Evolutionary conservation across 1,140 invertebrate species (phyloP).

Genomic region (Doryteuthis pealeii): DNA sequence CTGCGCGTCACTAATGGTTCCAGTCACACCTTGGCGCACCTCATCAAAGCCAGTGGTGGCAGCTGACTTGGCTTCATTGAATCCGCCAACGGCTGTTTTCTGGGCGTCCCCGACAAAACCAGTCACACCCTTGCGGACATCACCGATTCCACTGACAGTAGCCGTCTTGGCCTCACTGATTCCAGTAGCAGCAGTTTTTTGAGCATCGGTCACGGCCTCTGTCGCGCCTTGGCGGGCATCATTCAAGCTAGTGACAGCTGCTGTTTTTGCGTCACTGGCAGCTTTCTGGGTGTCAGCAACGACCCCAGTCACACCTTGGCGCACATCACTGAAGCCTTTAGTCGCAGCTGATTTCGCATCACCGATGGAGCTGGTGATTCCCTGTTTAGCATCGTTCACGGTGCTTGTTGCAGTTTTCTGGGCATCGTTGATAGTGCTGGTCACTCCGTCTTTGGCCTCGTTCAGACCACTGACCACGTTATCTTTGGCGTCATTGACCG

Average conservation of each 20-base stretch:
- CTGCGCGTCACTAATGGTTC: not conserved
- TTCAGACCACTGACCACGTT: not conserved
- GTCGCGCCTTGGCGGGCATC: not conserved
- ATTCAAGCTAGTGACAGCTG: not conserved
- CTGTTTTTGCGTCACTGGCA: not conserved
- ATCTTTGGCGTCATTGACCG: not conserved
- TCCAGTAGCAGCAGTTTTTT: not conserved
- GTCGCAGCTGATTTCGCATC: not conserved
- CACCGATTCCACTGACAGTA: not conserved
- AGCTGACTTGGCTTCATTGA: not conserved
- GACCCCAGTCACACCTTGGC: not conserved
- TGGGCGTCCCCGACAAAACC: not conserved
- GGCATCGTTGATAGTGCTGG: not conserved
- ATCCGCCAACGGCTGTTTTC: not conserved
- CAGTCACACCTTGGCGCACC: not conserved
- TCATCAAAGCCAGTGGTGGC: not conserved
- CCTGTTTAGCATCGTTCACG: not conserved
- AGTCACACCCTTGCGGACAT: not conserved
- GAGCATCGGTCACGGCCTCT: not conserved
- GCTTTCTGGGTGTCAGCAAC: not conserved
- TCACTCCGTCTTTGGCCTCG: not conserved
- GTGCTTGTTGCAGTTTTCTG: not conserved
- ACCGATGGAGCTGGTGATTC: not conserved
- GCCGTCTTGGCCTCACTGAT: not conserved
- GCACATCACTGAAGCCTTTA: not conserved